phyloP scores from a whole-genome alignment of 1,140 invertebrate genomes.

The Aphelenchoides fujianensis region DNA sequence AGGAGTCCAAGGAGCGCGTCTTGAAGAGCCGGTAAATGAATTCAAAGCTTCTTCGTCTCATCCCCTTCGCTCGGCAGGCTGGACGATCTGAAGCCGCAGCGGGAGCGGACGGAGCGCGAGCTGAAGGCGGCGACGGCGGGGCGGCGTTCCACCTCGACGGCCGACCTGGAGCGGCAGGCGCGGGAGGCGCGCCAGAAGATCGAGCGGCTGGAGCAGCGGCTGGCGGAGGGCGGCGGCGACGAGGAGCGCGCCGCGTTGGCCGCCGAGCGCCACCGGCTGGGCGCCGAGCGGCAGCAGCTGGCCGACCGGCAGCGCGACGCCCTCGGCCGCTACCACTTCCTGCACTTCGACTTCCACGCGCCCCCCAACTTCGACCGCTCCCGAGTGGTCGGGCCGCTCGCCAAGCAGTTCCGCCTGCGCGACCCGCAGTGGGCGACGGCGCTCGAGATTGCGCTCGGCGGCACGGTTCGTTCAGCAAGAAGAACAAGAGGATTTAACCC shows the following conservation, averaged over 20 bases:
- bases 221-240: not conserved
- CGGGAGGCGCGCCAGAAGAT: not conserved
- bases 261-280: not conserved
- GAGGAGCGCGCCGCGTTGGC: not conserved
- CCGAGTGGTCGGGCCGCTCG: slow-evolving; percentile 76
- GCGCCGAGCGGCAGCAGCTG: not conserved
- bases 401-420: slow-evolving; percentile 74
- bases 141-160: not conserved
- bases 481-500: not conserved
- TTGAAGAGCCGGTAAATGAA: not conserved
- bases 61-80: not conserved
- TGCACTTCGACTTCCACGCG: slow-evolving; percentile 64
- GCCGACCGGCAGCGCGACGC: not conserved
- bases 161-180: not conserved
- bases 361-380: slow-evolving; percentile 71
- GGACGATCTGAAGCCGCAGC: not conserved
- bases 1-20: too few relatives aligned
- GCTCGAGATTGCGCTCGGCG: slow-evolving; percentile 64
- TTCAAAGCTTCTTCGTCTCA: not conserved
- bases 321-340: slow-evolving; percentile 20
- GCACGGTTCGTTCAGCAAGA: slow-evolving; percentile 23
- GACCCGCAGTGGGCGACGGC: slow-evolving; percentile 75
- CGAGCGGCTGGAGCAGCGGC: not conserved
- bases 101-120: not conserved
- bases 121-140: not conserved